These are phyloP conservation scores for Echinometra lucunter DNA, from an alignment of 53 echinoderm and acorn worm genomes.

Conservation along the genomic window DNA sequence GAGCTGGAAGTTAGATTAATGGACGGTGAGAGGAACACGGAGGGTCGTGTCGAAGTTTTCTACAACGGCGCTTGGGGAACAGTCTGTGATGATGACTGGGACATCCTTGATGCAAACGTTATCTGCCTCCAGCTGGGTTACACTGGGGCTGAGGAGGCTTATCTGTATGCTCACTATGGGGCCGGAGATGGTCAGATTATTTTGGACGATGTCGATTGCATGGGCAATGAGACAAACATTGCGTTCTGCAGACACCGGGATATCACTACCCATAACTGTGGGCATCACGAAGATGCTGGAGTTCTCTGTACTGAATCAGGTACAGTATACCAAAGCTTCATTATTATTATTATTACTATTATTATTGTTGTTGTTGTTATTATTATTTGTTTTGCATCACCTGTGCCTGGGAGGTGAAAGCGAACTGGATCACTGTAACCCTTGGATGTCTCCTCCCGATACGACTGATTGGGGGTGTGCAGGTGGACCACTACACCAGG, in stretches of 20 bases:
- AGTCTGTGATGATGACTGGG: constrained; percentile 57
- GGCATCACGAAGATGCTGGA: constrained; percentile 67
- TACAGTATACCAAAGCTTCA: neutral
- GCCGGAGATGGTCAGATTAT: constrained; percentile 44
- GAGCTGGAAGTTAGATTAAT: constrained; percentile 39
- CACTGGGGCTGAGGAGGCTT: neutral
- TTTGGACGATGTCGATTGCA: constrained; percentile 63
- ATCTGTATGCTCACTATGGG: constrained; percentile 23
- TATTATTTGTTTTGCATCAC: too few relatives aligned
- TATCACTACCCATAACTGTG: constrained; percentile 9
- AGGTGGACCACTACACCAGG: too few relatives aligned
- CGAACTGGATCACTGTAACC: too few relatives aligned
- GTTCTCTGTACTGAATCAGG: constrained; percentile 41
- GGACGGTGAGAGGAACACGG: constrained; percentile 7
- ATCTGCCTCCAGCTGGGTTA: constrained; percentile 48
- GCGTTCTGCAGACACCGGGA: constrained; percentile 11
- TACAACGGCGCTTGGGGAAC: constrained; percentile 32
- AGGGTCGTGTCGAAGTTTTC: constrained; percentile 36
- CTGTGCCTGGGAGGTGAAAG: too few relatives aligned
- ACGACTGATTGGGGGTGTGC: too few relatives aligned
- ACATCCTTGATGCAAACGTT: neutral
- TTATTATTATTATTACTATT: too few relatives aligned
- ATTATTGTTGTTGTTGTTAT: too few relatives aligned
- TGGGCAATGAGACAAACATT: constrained; percentile 43
- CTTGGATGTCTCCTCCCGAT: too few relatives aligned